phyloP scores from a whole-genome alignment of 2,888 invertebrate species.

The Xestia sexstrigata region DNA sequence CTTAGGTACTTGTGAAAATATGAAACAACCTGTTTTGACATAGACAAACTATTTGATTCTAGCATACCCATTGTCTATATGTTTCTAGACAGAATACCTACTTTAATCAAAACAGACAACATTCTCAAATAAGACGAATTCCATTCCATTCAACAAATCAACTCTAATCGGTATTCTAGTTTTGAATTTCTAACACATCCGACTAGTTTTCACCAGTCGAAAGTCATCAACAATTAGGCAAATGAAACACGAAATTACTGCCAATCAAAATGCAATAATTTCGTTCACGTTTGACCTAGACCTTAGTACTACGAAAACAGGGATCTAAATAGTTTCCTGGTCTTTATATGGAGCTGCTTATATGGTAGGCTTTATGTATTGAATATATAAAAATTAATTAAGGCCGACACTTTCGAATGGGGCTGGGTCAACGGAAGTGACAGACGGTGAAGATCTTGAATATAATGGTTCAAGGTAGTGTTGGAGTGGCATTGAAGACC shows the following conservation, averaged over 20 bases:
- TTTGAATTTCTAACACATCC: constrained; percentile 35
- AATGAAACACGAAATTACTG: constrained; percentile 41
- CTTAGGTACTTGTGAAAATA: background rate
- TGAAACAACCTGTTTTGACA: background rate
- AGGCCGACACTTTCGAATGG: constrained; percentile 70
- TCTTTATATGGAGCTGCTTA: constrained; percentile 37
- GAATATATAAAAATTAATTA: constrained; percentile 74
- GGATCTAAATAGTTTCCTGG: constrained; percentile 28
- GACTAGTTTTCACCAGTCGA: constrained; percentile 47
- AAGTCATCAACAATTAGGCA: constrained; percentile 50
- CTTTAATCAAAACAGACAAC: constrained; percentile 16
- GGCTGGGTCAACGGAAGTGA: constrained; percentile 60
- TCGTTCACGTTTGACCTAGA: constrained; percentile 71
- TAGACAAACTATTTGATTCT: background rate
- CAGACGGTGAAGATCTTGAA: constrained; percentile 60
- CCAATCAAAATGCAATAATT: constrained; percentile 58
- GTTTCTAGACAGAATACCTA: background rate
- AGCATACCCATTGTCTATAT: constrained; percentile 15
- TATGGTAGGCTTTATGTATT: constrained; percentile 66
- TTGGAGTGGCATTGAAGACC: constrained; percentile 4
- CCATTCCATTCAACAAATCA: constrained; percentile 21
- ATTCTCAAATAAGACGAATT: constrained; percentile 17
- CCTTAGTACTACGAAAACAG: constrained; percentile 63
- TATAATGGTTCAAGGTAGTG: constrained; percentile 55
- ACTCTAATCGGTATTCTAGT: constrained; percentile 34